Percentiles rank a stretch among this genome's conserved stretches.
phyloP scores from a whole-genome alignment of 2,113 vertebrate species.

The Loxodonta africana region DNA sequence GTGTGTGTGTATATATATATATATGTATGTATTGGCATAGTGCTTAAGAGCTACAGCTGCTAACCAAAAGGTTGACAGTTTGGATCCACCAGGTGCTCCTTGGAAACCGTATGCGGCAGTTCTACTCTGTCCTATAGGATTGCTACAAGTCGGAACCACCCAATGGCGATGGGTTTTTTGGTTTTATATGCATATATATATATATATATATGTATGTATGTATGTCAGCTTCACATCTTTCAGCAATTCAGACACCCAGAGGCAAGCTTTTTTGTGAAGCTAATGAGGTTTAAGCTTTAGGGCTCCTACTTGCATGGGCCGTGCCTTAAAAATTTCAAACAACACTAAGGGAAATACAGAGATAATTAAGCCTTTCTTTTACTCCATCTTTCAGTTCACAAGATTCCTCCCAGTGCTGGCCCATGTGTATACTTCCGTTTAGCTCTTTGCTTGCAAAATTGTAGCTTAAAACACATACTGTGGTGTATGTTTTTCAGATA shows the following conservation, averaged over 20 bases:
- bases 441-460: neutral
- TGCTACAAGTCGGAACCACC: no score
- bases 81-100: no score
- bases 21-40: no score
- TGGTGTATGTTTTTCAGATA: neutral
- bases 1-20: no score
- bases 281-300: neutral
- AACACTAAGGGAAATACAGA: neutral
- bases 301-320: no score
- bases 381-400: neutral
- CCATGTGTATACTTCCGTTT: neutral
- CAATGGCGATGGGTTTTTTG: no score
- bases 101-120: no score
- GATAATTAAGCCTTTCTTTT: neutral
- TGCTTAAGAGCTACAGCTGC: no score
- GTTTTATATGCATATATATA: no score
- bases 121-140: no score
- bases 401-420: neutral
- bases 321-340: neutral
- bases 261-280: neutral
- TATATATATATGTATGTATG: neutral
- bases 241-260: neutral
- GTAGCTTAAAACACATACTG: neutral
- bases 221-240: neutral
- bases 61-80: no score